A percentile compares a stretch with the other conserved stretches of the same genome.
phyloP scores from a whole-genome alignment of 2,888 invertebrate genomes.

The Syritta pipiens region DNA sequence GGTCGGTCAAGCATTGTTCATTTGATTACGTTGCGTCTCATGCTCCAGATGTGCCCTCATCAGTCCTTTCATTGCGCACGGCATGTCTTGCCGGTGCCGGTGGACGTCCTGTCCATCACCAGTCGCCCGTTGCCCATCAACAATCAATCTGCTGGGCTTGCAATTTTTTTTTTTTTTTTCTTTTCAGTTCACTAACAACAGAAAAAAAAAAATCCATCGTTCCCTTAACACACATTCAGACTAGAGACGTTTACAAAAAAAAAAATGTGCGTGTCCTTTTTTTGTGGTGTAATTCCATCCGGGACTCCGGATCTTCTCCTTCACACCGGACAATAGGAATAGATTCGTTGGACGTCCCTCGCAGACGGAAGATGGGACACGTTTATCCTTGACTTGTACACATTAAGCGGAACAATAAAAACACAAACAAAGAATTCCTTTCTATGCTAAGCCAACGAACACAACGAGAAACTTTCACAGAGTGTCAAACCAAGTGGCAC shows the following conservation, averaged over 20 bases:
- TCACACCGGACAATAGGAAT: neutral
- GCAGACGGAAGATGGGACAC: too few relatives aligned
- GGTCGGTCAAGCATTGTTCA: conserved; percentile 12
- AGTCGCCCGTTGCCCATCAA: neutral
- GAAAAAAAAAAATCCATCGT: too few relatives aligned
- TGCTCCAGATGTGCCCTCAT: conserved; percentile 28
- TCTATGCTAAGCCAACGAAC: neutral
- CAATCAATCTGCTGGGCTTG: conserved; percentile 13
- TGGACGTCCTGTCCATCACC: neutral
- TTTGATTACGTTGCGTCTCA: conserved; percentile 20
- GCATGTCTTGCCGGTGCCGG: too few relatives aligned
- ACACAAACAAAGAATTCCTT: neutral
- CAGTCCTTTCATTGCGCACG: too few relatives aligned
- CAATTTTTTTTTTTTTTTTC: neutral
- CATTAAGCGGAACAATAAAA: conserved; percentile 3
- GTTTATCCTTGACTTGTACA: neutral
- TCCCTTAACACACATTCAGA: neutral
- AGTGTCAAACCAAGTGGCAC: conserved; percentile 15
- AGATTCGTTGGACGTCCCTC: neutral
- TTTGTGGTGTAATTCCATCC: conserved; percentile 3
- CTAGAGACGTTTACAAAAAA: neutral
- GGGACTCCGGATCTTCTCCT: neutral
- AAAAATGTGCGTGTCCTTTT: conserved; percentile 6
- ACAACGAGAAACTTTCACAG: neutral
- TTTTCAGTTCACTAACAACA: too few relatives aligned